Conservation (phyloP, 2,797 vertebrate genomes). For the Clarias laeviceps region DNA sequence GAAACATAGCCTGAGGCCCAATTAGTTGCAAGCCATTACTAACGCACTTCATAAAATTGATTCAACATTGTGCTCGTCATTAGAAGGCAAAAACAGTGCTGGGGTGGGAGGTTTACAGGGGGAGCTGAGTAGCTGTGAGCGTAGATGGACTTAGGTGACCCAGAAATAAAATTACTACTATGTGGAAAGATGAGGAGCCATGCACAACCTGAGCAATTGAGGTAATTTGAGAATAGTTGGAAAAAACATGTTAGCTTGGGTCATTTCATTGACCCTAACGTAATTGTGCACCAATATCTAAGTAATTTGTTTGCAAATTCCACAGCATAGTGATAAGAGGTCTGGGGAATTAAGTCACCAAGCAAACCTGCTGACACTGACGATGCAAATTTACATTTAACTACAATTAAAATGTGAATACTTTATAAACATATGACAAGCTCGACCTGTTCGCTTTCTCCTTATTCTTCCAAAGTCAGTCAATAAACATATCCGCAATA, state of each 20-base stretch:
- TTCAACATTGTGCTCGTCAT: constrained; percentile 51
- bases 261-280: constrained; percentile 16
- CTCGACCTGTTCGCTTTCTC: background rate
- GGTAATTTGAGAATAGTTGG: background rate
- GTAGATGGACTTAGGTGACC: background rate
- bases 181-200: background rate
- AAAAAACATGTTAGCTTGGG: background rate
- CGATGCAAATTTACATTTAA: background rate
- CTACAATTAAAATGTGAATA: background rate
- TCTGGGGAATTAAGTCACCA: background rate
- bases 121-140: constrained; percentile 30
- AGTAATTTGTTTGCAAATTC: constrained; percentile 26
- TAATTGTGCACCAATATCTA: constrained; percentile 7
- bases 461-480: background rate
- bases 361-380: constrained; percentile 1
- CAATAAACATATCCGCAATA: background rate
- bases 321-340: background rate
- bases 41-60: constrained; percentile 57
- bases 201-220: background rate
- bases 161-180: background rate
- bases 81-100: constrained; percentile 13
- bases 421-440: background rate
- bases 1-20: constrained; percentile 51
- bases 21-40: constrained; percentile 57
- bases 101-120: constrained; percentile 34